These are phyloP conservation scores for Hippasteria phrygiana DNA, from an alignment of 53 echinoderm and acorn worm genomes.

Conservation along the genomic window DNA sequence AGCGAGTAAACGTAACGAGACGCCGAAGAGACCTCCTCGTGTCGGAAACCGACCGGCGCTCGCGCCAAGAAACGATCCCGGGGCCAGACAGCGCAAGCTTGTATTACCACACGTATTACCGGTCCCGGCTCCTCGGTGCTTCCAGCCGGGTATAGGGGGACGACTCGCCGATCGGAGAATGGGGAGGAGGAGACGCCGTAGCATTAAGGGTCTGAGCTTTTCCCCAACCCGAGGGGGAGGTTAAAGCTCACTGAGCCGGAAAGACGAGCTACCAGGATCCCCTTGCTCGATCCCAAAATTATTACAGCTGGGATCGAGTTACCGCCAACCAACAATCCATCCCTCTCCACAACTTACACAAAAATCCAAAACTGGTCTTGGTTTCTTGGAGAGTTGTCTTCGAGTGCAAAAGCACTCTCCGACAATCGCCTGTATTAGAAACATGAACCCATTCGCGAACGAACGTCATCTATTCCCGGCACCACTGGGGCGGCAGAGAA, in stretches of 20 bases:
- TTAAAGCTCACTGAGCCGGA: background rate
- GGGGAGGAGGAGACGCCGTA: constrained; percentile 2
- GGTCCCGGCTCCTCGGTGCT: constrained; percentile 8
- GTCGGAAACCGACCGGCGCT: constrained; percentile 47
- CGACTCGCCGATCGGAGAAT: background rate
- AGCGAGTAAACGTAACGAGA: constrained; percentile 17
- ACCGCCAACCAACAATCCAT: constrained; percentile 28
- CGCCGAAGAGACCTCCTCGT: constrained; percentile 19
- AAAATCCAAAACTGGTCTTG: background rate
- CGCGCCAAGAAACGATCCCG: constrained; percentile 13
- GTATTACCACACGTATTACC: constrained; percentile 58
- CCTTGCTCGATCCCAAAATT: constrained; percentile 29
- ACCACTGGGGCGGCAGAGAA: background rate
- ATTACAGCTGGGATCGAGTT: constrained; percentile 43
- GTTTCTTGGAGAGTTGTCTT: background rate
- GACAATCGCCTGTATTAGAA: background rate
- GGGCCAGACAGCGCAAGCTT: constrained; percentile 25
- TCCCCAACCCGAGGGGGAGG: background rate
- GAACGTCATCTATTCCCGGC: background rate
- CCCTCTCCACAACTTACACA: background rate
- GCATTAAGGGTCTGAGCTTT: background rate
- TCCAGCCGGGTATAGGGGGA: background rate
- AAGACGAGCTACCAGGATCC: background rate
- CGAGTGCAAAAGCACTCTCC: constrained; percentile 6
- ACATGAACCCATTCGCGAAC: background rate